Conservation (phyloP, 2,797 vertebrate genomes). For the Girardinus metallicus region DNA sequence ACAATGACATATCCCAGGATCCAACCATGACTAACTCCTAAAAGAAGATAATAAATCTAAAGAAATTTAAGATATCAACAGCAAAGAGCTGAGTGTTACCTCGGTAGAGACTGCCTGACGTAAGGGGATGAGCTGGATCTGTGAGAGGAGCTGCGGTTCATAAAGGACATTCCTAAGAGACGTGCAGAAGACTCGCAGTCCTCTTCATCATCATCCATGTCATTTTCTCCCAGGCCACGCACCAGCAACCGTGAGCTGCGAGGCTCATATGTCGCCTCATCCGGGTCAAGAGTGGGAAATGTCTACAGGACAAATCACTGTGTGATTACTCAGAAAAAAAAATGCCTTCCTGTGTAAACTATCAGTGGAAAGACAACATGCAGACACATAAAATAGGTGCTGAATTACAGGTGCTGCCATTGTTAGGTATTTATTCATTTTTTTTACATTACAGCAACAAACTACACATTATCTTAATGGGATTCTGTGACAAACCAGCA, state of each 20-base stretch:
- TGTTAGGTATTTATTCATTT: not conserved
- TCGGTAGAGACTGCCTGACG: constrained; percentile 80
- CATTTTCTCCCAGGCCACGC: constrained; percentile 93
- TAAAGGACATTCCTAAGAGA: constrained; percentile 96
- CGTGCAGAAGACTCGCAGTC: constrained; percentile 96
- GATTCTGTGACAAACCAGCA: not conserved
- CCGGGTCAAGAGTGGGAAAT: constrained; percentile 87
- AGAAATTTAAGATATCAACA: not conserved
- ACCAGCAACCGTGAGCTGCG: constrained; percentile 92
- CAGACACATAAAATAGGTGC: not conserved
- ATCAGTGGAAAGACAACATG: not conserved
- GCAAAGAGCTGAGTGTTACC: constrained; percentile 50
- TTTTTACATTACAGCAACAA: not conserved
- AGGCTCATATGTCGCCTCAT: constrained; percentile 91
- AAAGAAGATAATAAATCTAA: not conserved
- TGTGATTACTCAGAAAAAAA: constrained; percentile 8
- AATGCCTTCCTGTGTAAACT: constrained; percentile 7
- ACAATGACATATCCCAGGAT: not conserved
- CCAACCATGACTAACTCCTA: not conserved
- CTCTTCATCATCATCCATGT: constrained; percentile 95
- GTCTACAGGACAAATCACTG: constrained; percentile 49
- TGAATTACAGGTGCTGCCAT: not conserved
- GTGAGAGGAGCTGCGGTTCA: constrained; percentile 92
- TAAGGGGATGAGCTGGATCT: constrained; percentile 81
- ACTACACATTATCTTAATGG: not conserved